Percentiles rank a stretch among this genome's conserved stretches.
Conservation (phyloP, 2,888 invertebrate genomes). For the Reticulitermes lucifugus region DNA sequence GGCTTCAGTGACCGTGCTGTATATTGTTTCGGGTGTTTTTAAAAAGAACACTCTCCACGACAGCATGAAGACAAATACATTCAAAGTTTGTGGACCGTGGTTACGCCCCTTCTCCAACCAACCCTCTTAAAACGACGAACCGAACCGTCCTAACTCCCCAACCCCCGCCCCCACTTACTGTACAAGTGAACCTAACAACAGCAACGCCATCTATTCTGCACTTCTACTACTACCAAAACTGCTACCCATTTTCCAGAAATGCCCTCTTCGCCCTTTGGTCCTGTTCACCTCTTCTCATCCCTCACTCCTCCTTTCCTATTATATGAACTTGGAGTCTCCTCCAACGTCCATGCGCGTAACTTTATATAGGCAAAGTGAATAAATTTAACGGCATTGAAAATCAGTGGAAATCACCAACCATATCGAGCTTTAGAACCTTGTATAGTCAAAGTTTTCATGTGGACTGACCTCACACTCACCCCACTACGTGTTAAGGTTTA, state of each 20-base stretch:
- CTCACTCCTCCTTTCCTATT: conserved; percentile 17
- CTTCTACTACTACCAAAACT: conserved; percentile 16
- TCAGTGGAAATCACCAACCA: conserved; percentile 49
- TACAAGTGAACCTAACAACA: conserved; percentile 39
- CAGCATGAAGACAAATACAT: conserved; percentile 42
- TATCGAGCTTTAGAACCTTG: conserved; percentile 43
- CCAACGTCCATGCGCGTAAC: conserved; percentile 10
- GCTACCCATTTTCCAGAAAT: conserved; percentile 34
- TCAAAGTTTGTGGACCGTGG: conserved; percentile 44
- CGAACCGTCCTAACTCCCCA: conserved; percentile 34
- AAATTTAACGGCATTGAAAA: conserved; percentile 53
- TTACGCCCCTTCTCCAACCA: conserved; percentile 1
- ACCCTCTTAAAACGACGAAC: conserved; percentile 29
- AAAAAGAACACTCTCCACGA: conserved; percentile 31
- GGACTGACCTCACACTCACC: background rate
- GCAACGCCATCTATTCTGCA: conserved; percentile 36
- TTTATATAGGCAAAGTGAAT: conserved; percentile 49
- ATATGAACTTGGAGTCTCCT: conserved; percentile 34
- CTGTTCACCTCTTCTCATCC: conserved; percentile 20
- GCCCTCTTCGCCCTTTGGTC: conserved; percentile 21
- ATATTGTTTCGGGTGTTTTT: conserved; percentile 39
- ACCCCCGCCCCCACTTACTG: background rate
- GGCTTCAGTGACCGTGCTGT: conserved; percentile 40
- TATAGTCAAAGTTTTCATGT: conserved; percentile 39
- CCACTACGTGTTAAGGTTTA: conserved; percentile 35